A percentile compares a stretch with the other conserved stretches of the same genome.
Evolutionary conservation across 2,888 invertebrate species (phyloP).

Genomic region (Drosophila anceps): DNA sequence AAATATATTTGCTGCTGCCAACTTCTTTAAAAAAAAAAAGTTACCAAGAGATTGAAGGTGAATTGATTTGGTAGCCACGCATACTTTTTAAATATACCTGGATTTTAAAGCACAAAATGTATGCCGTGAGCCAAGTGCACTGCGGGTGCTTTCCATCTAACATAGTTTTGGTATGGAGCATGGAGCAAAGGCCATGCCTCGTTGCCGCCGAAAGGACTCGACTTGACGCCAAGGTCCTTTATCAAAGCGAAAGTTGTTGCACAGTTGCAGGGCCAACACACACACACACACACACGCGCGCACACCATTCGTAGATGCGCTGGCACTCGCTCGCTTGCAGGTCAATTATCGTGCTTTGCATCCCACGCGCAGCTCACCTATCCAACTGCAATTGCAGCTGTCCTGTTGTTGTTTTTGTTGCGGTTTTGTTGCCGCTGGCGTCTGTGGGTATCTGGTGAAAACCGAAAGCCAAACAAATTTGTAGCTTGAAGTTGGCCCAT

Average conservation of each 20-base stretch:
- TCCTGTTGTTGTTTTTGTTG: slow-evolving; percentile 18
- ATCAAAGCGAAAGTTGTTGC: slow-evolving; percentile 81
- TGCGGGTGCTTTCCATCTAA: slow-evolving; percentile 31
- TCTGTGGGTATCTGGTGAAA: slow-evolving; percentile 47
- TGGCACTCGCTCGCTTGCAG: slow-evolving; percentile 59
- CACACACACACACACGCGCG: slow-evolving; percentile 23
- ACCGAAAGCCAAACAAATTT: slow-evolving; percentile 73
- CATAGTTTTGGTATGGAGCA: slow-evolving; percentile 36
- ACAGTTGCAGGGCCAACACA: slow-evolving; percentile 71
- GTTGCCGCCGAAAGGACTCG: slow-evolving; percentile 72
- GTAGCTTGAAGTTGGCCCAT: slow-evolving; percentile 70
- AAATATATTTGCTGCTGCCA: not conserved
- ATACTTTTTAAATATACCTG: slow-evolving; percentile 22
- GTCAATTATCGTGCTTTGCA: slow-evolving; percentile 78
- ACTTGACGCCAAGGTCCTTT: slow-evolving; percentile 76
- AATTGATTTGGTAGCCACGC: not conserved
- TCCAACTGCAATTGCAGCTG: slow-evolving; percentile 17
- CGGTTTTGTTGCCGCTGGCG: slow-evolving; percentile 40
- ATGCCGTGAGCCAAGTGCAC: slow-evolving; percentile 38
- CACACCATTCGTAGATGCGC: slow-evolving; percentile 13
- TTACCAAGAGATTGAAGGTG: not conserved
- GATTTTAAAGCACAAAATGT: slow-evolving; percentile 41
- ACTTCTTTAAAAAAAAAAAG: not conserved
- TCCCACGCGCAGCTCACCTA: slow-evolving; percentile 63
- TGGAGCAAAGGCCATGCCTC: slow-evolving; percentile 58